Evolutionary conservation across 2,888 invertebrate species (phyloP), one percentile per base, ranked within the genome.

Genomic region (Harpagoxenus sublaevis): DNA sequence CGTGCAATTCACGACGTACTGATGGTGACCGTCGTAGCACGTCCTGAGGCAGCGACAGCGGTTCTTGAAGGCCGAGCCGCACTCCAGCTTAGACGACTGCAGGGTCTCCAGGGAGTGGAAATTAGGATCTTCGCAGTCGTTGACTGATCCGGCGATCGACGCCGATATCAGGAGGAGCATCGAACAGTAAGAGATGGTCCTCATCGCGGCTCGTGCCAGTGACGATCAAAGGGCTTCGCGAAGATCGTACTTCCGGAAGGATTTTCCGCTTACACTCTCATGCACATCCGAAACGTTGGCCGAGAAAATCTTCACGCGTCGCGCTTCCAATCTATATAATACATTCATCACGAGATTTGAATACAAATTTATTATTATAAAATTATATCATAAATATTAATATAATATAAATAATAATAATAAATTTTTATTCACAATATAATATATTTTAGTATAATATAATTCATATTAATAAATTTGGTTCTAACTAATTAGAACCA

Each of bases 1-100:
- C 1, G 97, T 97, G 93, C 98, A 98, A 93, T 97, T 97, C 0
- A 97, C 97, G 10, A 97, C 96, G 89, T 96, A 97, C 87, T 95
- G 96, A 68, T 95, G 92, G 10, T 92, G 89, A 12, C 95, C 94
- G 77, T 96, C 96, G 92, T 96, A 96, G 81, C 95, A 95, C 55
- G 95, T 95, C 68, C 92, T 94, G 23, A 96, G 96, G 91, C 97
- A 97, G 66, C 93, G 93, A 92, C 97, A 97, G 86, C 95, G 95
- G 31, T 93, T 93, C 60, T 95, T 92, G 87, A 96, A 96, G 63
- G 94, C 94, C 18, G 94, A 93, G 3, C 96, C 96, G 86, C 96
- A 96, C n/a, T 92, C 90, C 0, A 82, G n/a, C 83, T 73, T 89
- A 35, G 91, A 70, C 1, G 91, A 86, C 39, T 91, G 84, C n/a